Evolutionary conservation across 2,113 vertebrate genomes (phyloP), one percentile per base, ranked within the genome.

Genomic region (Leptobrachium ailaonicum): DNA sequence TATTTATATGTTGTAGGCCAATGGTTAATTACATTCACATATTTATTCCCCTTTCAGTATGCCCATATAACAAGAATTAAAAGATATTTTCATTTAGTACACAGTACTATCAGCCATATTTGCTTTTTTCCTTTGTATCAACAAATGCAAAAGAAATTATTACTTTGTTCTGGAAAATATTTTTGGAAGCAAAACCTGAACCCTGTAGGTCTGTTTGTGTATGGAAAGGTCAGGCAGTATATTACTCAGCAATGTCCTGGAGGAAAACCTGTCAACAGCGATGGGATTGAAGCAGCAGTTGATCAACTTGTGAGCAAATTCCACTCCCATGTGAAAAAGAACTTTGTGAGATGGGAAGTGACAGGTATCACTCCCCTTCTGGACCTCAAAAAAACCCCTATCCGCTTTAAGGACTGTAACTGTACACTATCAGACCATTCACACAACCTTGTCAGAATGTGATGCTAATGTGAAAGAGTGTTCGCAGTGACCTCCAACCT

Each of bases 161-260:
- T 62, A 12, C 40, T 66, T 41, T 71, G 32, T 0, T 47, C 13
- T 9, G 11, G 4, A 71, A 20, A 71, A 53, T 42, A 20, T 50
- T 50, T 71, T 71, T n/a, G n/a, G 68, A 50, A 71, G 70, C 50
- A 32, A 3, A 50, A 71, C 7, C 47, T 14, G 54, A 45, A 75
- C 53, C 6, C 2, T 64, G 47, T 11, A 50, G 64, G 53, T n/a
- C n/a, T 64, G 47, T 60, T 67, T 56, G 14, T 12, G 41, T 58
- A 10, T 13, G 73, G 45, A 74, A 66, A 73, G 77, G 63, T 80
- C 71, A 68, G 40, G 41, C 63, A 58, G 41, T 14, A 6, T 71
- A 43, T 74, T 74, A 50, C 71, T 80, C 72, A 75, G 79, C 79
- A 80, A 60, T 75, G 13, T 80, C 10, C 77, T 41, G 71, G 45